These are phyloP conservation scores for Drosophila lacicola DNA, from an alignment of 2,888 invertebrate genomes.

Conservation along the genomic window DNA sequence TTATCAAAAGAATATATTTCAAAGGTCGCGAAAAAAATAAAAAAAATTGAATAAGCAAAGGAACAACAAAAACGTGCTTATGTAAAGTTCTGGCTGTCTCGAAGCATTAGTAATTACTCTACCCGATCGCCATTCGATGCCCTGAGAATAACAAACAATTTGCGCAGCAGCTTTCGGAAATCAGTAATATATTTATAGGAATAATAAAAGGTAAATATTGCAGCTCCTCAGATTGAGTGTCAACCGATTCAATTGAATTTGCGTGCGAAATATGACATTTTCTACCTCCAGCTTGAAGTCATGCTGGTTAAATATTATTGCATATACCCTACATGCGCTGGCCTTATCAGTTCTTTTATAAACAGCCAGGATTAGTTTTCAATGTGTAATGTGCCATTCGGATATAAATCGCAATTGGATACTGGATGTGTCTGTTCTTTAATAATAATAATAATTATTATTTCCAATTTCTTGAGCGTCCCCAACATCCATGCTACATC, in stretches of 20 bases:
- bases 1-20: slow-evolving; percentile 23
- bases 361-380: background rate
- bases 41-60: slow-evolving; percentile 10
- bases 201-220: slow-evolving; percentile 45
- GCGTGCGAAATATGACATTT: slow-evolving; percentile 1
- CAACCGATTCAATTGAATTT: slow-evolving; percentile 8
- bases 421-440: background rate
- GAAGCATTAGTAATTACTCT: slow-evolving; percentile 6
- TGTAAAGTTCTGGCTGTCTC: slow-evolving; percentile 34
- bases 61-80: slow-evolving; percentile 33
- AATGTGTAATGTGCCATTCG: background rate
- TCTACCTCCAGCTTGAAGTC: background rate
- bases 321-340: background rate
- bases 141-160: slow-evolving; percentile 32
- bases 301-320: slow-evolving; percentile 11
- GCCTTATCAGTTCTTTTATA: slow-evolving; percentile 1
- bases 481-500: background rate
- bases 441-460: no score
- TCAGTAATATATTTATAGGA: slow-evolving; percentile 14
- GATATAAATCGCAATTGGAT: background rate
- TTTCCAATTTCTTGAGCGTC: no score
- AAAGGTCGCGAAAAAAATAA: slow-evolving; percentile 42
- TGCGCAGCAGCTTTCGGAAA: slow-evolving; percentile 62
- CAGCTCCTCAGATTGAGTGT: slow-evolving; percentile 1
- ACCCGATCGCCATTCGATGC: slow-evolving; percentile 24